Base-by-base conservation (phyloP, 2,888 invertebrate genomes). In the Lasioglossum leucozonium region DNA sequence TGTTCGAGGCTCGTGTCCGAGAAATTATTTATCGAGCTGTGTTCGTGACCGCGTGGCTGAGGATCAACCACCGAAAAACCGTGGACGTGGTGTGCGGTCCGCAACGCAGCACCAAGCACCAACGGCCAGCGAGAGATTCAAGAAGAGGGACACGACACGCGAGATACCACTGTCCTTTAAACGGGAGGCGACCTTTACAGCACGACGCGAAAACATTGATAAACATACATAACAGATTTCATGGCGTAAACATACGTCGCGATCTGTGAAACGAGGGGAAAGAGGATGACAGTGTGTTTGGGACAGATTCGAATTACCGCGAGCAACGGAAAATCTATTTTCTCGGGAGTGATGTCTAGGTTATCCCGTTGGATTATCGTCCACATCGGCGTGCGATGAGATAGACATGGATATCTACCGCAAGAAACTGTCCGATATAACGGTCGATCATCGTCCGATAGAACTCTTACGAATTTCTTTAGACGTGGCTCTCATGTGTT, bases 221-320 rank as follows among this genome's bases (percentile, higher is more conserved):
- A 85, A 78, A 40, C 30, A n/a, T 16, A 65, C 75, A 81, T 84
- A 83, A 84, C 67, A 85, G 81, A 67, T 42, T 81, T 65, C 75
- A 72, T 30, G 74, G 67, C 37, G 37, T 55, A 55, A n/a, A 67
- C 34, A 18, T 26, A n/a, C 37, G 34, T 18, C 11, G 5, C 30
- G 76, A 69, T 37, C 73, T 47, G 55, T 30, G 30, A 58, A 81
- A 81, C 42, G 71, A 62, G 30, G 37, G 30, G 65, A 58, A 73
- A 51, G 76, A 87, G 87, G 69, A 87, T 87, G 87, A 86, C 80
- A 83, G 81, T 87, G 79, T 69, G 77, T 34, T 75, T 58, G 40
- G 73, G 77, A 47, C 79, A 75, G 77, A 55, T 81, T 80, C 86
- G 76, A 69, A 81, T 82, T 37, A 11, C 26, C 71, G 47, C 77